Evolutionary conservation across 1,140 invertebrate species (phyloP), one percentile per base, ranked within the genome.

Genomic region (Sitophilus oryzae): DNA sequence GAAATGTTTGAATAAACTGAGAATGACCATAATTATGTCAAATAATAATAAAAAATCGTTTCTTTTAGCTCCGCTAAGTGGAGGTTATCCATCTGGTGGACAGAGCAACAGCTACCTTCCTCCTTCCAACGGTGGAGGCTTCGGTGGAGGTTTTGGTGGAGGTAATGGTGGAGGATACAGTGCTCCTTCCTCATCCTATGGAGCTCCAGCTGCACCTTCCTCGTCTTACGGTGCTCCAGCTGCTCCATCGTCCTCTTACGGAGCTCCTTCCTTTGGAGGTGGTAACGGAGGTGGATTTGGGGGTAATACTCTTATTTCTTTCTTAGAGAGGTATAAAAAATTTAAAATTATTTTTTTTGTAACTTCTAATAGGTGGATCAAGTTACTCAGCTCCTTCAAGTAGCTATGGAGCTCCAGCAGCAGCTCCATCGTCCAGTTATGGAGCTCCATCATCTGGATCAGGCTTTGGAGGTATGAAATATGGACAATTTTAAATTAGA

Each of bases 221-320:
- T 70, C 68, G 3, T 67, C 60, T n/a, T 76, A 77, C 48, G 72
- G 71, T 35, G 66, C 72, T 15, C 71, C 72, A 22, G 46, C 25
- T 22, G 18, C 5, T 22, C 56, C 56, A 14, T 41, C 73, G 37
- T 72, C 68, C 34, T 69, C 73, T 47, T 77, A 75, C 59, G 74
- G 75, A n/a, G 75, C 75, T 18, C 74, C 74, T 15, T 64, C 60
- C 5, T 70, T 65, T 34, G 58, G 52, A 40, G 61, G 60, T 37
- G 50, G 44, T 43, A 55, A 63, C 52, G 49, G 51, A 50, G 51
- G 61, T 56, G 62, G 52, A 48, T 60, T 61, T 52, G 64, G 68
- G 66, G 51, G 51, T 53, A 38, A 38, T 16, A 21, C 3, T 43
- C 55, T 59, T 45, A 58, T 47, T 21, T 44, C 54, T n/a, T 56